These are phyloP conservation scores for Tetramorium alpestre DNA, from an alignment of 1,140 invertebrate species.

Conservation along the genomic window DNA sequence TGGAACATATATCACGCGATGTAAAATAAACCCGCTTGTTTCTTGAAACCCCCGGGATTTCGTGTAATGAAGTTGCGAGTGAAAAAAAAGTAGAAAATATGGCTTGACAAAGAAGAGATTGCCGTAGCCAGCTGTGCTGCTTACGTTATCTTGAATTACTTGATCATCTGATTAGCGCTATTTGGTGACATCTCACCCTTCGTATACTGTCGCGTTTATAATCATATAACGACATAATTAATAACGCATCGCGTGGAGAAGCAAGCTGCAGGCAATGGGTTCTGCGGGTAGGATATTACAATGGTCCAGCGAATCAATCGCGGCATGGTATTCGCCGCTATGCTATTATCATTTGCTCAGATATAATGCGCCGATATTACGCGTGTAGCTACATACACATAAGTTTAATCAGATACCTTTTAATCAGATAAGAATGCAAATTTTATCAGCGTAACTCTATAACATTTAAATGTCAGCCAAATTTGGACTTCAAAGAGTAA, in stretches of 20 bases:
- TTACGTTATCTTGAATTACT: neutral
- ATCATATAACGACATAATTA: slow-evolving; percentile 33
- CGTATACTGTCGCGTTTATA: neutral
- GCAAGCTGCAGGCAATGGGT: neutral
- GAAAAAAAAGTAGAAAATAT: neutral
- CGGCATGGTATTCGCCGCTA: neutral
- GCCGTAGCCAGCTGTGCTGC: neutral
- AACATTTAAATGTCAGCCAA: neutral
- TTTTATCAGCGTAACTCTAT: neutral
- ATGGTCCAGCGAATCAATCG: slow-evolving; percentile 38
- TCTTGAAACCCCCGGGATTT: neutral
- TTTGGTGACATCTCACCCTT: neutral
- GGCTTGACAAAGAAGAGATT: neutral
- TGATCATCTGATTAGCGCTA: neutral
- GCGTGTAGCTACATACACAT: neutral
- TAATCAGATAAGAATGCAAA: neutral
- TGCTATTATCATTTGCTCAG: neutral
- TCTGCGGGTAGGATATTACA: slow-evolving; percentile 39
- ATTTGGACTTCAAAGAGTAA: neutral
- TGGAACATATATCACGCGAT: neutral
- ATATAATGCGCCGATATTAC: neutral
- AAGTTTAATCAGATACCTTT: neutral
- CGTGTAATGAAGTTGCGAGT: too few relatives aligned
- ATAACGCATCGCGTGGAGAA: neutral
- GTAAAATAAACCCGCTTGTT: neutral